Base-by-base conservation (phyloP, 2,113 vertebrate genomes). In the Craseonycteris thonglongyai region DNA sequence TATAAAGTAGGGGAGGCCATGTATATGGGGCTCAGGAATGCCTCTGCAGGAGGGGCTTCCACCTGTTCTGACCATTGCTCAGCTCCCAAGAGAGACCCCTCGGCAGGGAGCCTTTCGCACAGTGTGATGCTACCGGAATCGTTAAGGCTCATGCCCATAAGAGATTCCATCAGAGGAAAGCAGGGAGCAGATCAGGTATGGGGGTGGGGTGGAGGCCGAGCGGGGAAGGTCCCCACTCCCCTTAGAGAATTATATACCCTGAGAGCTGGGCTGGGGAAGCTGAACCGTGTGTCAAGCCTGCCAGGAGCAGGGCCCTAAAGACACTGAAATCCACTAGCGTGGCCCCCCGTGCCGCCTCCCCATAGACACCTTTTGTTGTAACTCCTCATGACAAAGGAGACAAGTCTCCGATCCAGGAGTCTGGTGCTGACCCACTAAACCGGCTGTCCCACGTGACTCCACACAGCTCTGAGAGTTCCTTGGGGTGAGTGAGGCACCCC, bases 1-100 rank as follows among this genome's bases (percentile, higher is more conserved):
- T 7, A 22, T 24, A 26, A 68, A 40, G 49, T 2, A 71, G 18
- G 24, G 16, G 63, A 72, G 47, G 76, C 33, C 45, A 0, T 15
- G 28, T 30, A 22, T 16, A 22, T 0, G 30, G 33, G 40, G 4
- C 38, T 61, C 8, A 1, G 0, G 22, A 28, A 18, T 0, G 0
- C 40, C 8, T 8, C 42, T 15, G 24, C 2, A 4, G 38, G 51
- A 45, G 22, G 2, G 56, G 54, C 22, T 72, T 45, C 69, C 40
- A 18, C 12, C 16, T 5, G 33, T 24, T 35, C 30, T 21, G 28
- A 47, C 51, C 40, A 5, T 40, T 9, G 35, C 47, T 47, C 4
- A 7, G 68, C 16, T 54, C 74, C 30, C 24, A 7, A n/a, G 35
- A 10, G 35, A 45, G 5, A 16, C 15, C 26, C 21, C 26, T 35